Conservation (phyloP, 2,888 invertebrate species). For the Epinotia bilunana region DNA sequence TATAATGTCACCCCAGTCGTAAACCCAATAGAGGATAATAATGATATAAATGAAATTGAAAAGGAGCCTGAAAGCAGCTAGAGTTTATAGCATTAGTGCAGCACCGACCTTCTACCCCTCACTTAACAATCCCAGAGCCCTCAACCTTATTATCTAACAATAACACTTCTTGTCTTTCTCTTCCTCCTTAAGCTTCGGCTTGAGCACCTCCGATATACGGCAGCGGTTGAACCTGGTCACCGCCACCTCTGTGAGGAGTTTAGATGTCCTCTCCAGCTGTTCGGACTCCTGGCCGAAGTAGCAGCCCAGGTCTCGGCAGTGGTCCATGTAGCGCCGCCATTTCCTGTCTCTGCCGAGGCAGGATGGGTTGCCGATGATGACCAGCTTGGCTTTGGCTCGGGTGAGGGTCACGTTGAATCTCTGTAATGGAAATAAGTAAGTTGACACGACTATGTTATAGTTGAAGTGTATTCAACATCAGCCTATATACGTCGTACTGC, state of each 20-base stretch:
- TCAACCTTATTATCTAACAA: neutral
- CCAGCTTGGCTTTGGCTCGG: constrained; percentile 87
- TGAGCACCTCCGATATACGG: constrained; percentile 10
- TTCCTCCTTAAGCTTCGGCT: constrained; percentile 18
- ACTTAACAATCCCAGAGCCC: constrained; percentile 6
- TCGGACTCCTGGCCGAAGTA: constrained; percentile 68
- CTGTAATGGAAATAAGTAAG: constrained; percentile 65
- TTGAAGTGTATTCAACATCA: too few relatives aligned
- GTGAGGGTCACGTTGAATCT: constrained; percentile 90
- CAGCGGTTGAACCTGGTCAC: constrained; percentile 22
- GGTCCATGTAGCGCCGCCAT: constrained; percentile 73
- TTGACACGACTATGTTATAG: too few relatives aligned
- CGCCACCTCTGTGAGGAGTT: constrained; percentile 54
- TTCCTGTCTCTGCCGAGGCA: constrained; percentile 64
- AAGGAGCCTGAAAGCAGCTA: too few relatives aligned
- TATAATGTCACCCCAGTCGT: too few relatives aligned
- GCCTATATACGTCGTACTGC: too few relatives aligned
- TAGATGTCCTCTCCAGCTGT: constrained; percentile 58
- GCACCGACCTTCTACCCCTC: neutral
- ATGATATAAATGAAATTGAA: too few relatives aligned
- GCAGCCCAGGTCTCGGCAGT: constrained; percentile 60
- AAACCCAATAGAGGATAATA: too few relatives aligned
- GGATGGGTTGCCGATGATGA: constrained; percentile 81
- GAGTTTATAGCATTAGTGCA: neutral
- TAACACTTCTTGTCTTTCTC: constrained; percentile 38